Evolutionary conservation across 64 coral and sea anemone species (phyloP), one percentile per base, ranked within the genome.

Genomic region (Anthopleura sola): DNA sequence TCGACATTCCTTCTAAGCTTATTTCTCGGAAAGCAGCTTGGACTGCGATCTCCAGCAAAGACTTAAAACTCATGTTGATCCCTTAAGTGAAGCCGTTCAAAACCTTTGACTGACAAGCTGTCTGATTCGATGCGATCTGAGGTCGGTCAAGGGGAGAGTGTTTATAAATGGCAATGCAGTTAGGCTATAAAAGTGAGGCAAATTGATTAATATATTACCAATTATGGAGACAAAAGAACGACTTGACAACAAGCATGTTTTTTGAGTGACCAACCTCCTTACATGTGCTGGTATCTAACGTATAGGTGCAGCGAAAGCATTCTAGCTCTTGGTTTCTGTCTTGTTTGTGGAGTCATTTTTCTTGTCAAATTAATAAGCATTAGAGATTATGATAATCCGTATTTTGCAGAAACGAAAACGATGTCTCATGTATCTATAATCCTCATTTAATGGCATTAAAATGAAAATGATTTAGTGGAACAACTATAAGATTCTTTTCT

Each of bases 51-150:
- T 71, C 66, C 66, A 71, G 66, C 66, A 71, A 71, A 71, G 66
- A 71, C 66, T 71, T 71, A 71, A 71, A 71, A 71, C 31, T 71
- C 66, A 71, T 71, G 34, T 71, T 71, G 66, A 71, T 71, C 66
- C 31, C 29, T 71, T 71, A 71, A 71, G 66, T 71, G 66, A 71
- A 71, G n/a, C 26, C 29, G 66, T 71, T 71, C 28, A 71, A 3
- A 32, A 71, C 23, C 5, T 7, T 34, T 71, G 66, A 71, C 12
- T 71, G 66, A 71, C 66, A 71, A 71, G 66, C 15, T 71, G 66
- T 71, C 66, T 71, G 26, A 34, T 71, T 71, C 29, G 5, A 9
- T 32, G 14, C 0, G 66, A 71, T 71, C 26, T 69, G 29, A 0
- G 66, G 66, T 69, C 11, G 28, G n/a, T 66, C 60, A 15, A 71